Conservation (phyloP, 2,888 invertebrate genomes). For the Gari tellinella region DNA sequence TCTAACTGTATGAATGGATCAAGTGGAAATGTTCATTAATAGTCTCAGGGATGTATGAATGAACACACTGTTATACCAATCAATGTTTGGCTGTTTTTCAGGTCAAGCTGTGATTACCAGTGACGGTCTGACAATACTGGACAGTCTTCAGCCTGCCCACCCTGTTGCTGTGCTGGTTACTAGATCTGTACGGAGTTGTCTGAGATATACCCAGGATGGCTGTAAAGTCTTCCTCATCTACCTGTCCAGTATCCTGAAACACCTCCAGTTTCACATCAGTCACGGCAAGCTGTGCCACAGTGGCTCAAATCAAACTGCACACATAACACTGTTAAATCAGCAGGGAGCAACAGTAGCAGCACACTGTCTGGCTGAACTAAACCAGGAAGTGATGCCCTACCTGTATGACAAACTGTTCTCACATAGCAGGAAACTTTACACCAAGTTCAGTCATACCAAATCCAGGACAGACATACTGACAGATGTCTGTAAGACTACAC, state of each 20-base stretch:
- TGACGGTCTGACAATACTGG: slow-evolving; percentile 69
- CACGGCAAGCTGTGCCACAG: slow-evolving; percentile 26
- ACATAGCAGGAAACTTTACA: not conserved
- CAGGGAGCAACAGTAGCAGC: slow-evolving; percentile 16
- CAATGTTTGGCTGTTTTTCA: slow-evolving; percentile 23
- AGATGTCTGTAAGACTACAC: slow-evolving; percentile 27
- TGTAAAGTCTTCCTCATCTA: slow-evolving; percentile 68
- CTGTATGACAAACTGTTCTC: slow-evolving; percentile 2
- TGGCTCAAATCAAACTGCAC: slow-evolving; percentile 10
- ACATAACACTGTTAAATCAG: not conserved
- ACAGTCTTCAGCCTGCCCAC: slow-evolving; percentile 68
- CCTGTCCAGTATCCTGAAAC: slow-evolving; percentile 37
- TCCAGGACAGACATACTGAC: slow-evolving; percentile 13
- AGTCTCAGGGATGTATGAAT: not conserved
- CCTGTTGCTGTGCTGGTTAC: slow-evolving; percentile 69
- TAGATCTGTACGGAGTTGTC: slow-evolving; percentile 49
- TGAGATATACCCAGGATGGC: slow-evolving; percentile 58
- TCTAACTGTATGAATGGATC: no score
- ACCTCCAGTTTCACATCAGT: slow-evolving; percentile 16
- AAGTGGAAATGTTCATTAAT: no score
- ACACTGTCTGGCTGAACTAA: slow-evolving; percentile 8
- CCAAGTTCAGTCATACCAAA: not conserved
- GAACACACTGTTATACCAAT: not conserved
- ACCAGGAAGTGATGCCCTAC: slow-evolving; percentile 9
- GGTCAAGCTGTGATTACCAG: slow-evolving; percentile 64